Evolutionary conservation across 2,888 invertebrate genomes (phyloP).

Genomic region (Eudasyphora cyanicolor): DNA sequence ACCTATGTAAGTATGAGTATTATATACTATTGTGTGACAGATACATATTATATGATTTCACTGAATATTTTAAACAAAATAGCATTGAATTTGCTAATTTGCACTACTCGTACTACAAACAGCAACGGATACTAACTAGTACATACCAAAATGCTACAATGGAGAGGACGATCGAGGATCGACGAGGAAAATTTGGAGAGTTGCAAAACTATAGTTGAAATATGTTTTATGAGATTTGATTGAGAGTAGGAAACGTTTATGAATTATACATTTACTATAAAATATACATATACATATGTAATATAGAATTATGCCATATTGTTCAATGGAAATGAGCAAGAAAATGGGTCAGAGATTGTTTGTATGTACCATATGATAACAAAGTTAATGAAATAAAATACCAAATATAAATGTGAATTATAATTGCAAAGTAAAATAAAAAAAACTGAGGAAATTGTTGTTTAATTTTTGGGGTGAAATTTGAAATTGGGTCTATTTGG

Average conservation of each 20-base stretch:
- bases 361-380: slow-evolving; percentile 8
- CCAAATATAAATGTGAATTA: slow-evolving; percentile 32
- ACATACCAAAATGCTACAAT: not conserved
- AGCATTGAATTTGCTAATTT: not conserved
- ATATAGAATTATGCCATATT: slow-evolving; percentile 1
- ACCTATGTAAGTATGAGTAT: slow-evolving; percentile 3
- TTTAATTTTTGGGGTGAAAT: too few species aligned
- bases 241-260: not conserved
- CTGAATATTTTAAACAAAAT: not conserved
- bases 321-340: slow-evolving; percentile 13
- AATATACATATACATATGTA: not conserved
- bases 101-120: too few species aligned
- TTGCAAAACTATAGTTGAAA: not conserved
- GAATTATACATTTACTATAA: not conserved
- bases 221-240: not conserved
- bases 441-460: not conserved
- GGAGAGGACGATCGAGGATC: not conserved
- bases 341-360: too few species aligned
- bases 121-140: not conserved
- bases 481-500: too few species aligned
- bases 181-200: not conserved
- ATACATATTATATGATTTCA: not conserved
- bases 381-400: slow-evolving; percentile 9
- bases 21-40: not conserved
- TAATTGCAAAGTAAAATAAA: not conserved